Percentiles rank a stretch among this genome's conserved stretches.
Conservation (phyloP, 2,888 invertebrate genomes). For the Eristalis intricaria region DNA sequence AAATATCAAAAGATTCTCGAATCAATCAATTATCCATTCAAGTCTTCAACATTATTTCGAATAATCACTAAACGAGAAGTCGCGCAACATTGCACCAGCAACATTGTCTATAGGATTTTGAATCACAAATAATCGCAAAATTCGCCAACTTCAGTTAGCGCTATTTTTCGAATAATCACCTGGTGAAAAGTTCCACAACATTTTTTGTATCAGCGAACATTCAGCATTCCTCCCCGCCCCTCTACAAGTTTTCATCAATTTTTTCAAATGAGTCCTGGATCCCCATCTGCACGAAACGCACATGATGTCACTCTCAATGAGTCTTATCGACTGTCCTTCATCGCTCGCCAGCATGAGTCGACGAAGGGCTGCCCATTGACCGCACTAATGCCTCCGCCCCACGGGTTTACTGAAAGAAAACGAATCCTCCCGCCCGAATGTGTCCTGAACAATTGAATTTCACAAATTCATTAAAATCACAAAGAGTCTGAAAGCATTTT, state of each 20-base stretch:
- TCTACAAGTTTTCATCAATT: neutral
- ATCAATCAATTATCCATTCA: no score
- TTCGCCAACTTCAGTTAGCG: no score
- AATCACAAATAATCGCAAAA: no score
- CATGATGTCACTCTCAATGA: neutral
- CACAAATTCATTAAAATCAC: conserved; percentile 59
- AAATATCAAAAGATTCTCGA: no score
- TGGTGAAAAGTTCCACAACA: no score
- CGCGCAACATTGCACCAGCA: no score
- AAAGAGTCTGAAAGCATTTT: conserved; percentile 63
- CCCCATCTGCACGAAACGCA: neutral
- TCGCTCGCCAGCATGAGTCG: neutral
- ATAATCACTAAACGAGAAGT: no score
- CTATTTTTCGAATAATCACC: no score
- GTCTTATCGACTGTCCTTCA: neutral
- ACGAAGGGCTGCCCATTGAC: neutral
- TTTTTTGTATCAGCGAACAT: no score
- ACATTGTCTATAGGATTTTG: no score
- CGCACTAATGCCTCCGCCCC: neutral
- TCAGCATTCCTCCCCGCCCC: no score
- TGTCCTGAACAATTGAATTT: neutral
- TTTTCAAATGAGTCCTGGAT: neutral
- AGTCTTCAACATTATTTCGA: no score
- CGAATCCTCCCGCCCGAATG: neutral
- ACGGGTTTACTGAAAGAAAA: neutral